These are phyloP conservation scores for Isaurus tuberculatus DNA, from an alignment of 92 coral and sea anemone genomes.

Conservation along the genomic window DNA sequence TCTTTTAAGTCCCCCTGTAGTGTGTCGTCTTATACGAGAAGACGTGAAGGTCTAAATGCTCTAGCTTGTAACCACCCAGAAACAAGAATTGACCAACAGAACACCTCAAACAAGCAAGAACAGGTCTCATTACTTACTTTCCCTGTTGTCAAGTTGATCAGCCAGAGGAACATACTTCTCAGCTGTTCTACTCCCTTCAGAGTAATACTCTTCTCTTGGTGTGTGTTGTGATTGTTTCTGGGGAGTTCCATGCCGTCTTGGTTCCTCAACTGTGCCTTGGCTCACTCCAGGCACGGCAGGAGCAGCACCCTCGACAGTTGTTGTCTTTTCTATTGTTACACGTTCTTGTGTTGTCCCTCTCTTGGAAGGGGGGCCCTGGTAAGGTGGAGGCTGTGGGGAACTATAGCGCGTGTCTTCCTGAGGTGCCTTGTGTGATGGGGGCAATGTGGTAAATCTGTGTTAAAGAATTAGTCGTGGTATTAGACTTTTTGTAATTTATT, in stretches of 20 bases:
- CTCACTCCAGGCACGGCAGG: not conserved
- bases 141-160: slow-evolving; percentile 34
- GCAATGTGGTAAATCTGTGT: slow-evolving; percentile 3
- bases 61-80: not conserved
- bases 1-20: no score
- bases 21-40: no score
- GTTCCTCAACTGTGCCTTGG: not conserved
- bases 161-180: slow-evolving; percentile 22
- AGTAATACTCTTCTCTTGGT: slow-evolving; percentile 59
- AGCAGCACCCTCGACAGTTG: slow-evolving; percentile 20
- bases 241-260: not conserved
- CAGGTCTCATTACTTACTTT: not conserved
- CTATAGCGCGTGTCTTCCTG: slow-evolving; percentile 21
- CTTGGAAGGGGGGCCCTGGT: slow-evolving; percentile 42
- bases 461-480: not conserved
- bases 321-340: slow-evolving; percentile 19
- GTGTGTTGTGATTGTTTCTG: not conserved
- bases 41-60: no score
- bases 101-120: not conserved
- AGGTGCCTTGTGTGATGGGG: slow-evolving; percentile 17
- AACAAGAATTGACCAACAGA: not conserved
- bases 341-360: slow-evolving; percentile 32
- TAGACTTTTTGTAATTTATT: not conserved
- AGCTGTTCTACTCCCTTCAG: slow-evolving; percentile 68
- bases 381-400: slow-evolving; percentile 37